Evolutionary conservation across 2,888 invertebrate species (phyloP).

Genomic region (Apeira syringaria): DNA sequence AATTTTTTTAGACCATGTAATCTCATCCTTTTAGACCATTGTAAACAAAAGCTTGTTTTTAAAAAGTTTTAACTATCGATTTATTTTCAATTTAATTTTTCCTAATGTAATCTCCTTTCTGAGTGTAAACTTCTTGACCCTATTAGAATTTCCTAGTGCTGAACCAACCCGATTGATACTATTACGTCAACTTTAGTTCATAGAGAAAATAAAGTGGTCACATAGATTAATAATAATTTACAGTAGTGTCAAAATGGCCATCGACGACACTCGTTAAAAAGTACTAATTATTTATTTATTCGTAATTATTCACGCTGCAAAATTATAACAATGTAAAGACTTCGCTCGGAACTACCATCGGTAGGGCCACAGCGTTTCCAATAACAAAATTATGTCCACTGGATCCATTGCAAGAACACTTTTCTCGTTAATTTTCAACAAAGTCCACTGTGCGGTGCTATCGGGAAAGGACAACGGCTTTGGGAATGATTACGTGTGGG

Average conservation of each 20-base stretch:
- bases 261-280: conserved; percentile 10
- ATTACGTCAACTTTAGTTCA: too few relatives aligned
- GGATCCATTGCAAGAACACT: conserved; percentile 55
- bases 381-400: conserved; percentile 51
- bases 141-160: too few relatives aligned
- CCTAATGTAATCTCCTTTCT: too few relatives aligned
- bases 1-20: too few relatives aligned
- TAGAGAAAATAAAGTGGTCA: too few relatives aligned
- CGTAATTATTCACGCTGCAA: conserved; percentile 14
- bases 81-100: too few relatives aligned
- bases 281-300: too few relatives aligned
- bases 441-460: conserved; percentile 46
- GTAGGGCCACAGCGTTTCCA: conserved; percentile 10
- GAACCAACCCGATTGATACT: too few relatives aligned
- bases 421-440: conserved; percentile 50
- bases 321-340: conserved; percentile 49
- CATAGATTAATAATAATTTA: neutral
- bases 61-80: too few relatives aligned
- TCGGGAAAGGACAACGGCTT: conserved; percentile 61
- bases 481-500: conserved; percentile 72
- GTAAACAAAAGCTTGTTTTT: too few relatives aligned
- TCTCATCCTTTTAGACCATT: too few relatives aligned
- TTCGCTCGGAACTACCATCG: conserved; percentile 24
- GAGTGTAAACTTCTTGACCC: too few relatives aligned
- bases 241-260: conserved; percentile 46